phyloP scores from a whole-genome alignment of 2,888 invertebrate genomes.

The Plebejus melissa region DNA sequence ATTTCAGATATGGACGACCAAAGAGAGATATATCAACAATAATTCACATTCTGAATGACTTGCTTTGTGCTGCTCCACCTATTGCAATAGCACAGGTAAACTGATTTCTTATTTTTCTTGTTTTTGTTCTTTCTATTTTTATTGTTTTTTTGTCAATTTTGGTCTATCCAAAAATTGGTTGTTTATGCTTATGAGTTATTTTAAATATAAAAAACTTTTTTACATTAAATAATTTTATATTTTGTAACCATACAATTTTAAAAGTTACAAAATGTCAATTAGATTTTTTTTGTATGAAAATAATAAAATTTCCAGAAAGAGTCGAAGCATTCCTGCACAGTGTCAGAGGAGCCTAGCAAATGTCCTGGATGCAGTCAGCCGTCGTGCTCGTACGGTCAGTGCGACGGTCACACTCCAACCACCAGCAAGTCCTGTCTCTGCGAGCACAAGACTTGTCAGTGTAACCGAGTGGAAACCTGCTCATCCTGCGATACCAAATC shows the following conservation, averaged over 20 bases:
- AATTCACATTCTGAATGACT: conserved; percentile 96
- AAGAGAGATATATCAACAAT: conserved; percentile 96
- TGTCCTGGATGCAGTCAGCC: conserved; percentile 54
- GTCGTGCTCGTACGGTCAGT: conserved; percentile 60
- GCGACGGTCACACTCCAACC: conserved; percentile 55
- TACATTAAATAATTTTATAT: too few species aligned
- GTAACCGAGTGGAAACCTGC: conserved; percentile 46
- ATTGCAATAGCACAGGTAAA: conserved; percentile 76
- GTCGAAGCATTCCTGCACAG: conserved; percentile 55
- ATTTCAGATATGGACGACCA: conserved; percentile 87
- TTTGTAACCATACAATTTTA: too few species aligned
- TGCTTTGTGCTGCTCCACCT: conserved; percentile 91
- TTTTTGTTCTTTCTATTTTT: too few species aligned
- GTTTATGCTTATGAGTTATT: too few species aligned
- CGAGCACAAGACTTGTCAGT: conserved; percentile 46
- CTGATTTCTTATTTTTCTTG: neutral
- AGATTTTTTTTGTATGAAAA: too few species aligned
- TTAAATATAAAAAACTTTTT: too few species aligned
- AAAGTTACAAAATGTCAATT: too few species aligned
- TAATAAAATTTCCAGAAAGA: conserved; percentile 51
- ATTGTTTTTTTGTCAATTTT: too few species aligned
- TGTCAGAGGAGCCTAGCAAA: conserved; percentile 48
- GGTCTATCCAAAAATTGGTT: too few species aligned
- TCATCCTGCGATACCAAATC: conserved; percentile 46
- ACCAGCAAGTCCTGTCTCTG: conserved; percentile 45